phyloP scores from a whole-genome alignment of 2,797 vertebrate species.

The Sebastes oblongus region DNA sequence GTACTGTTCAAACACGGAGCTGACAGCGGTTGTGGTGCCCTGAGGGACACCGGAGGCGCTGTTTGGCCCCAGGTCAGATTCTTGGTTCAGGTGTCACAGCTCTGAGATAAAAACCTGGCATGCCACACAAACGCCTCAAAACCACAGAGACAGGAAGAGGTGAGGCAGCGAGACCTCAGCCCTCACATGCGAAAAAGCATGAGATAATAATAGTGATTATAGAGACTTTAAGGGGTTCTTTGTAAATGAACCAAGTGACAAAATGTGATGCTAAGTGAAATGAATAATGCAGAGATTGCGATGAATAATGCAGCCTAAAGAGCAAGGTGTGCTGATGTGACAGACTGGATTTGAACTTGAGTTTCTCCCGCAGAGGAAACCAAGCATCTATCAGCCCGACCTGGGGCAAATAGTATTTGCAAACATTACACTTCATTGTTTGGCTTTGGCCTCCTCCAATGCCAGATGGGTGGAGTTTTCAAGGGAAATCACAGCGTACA shows the following conservation, averaged over 20 bases:
- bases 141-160: slow-evolving; percentile 22
- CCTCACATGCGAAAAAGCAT: background rate
- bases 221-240: slow-evolving; percentile 13
- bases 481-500: slow-evolving; percentile 51
- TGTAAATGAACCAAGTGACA: slow-evolving; percentile 47
- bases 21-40: slow-evolving; percentile 42
- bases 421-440: slow-evolving; percentile 69
- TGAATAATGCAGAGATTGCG: slow-evolving; percentile 60
- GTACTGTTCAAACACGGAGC: slow-evolving; percentile 49
- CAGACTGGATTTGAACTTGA: slow-evolving; percentile 61
- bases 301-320: slow-evolving; percentile 68
- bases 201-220: background rate
- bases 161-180: slow-evolving; percentile 7
- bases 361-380: slow-evolving; percentile 60
- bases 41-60: slow-evolving; percentile 39
- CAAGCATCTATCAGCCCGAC: slow-evolving; percentile 55
- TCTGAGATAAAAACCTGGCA: slow-evolving; percentile 53
- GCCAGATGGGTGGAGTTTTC: slow-evolving; percentile 57
- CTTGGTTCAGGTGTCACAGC: slow-evolving; percentile 64
- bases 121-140: slow-evolving; percentile 50
- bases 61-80: slow-evolving; percentile 57
- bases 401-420: slow-evolving; percentile 61
- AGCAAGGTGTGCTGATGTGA: slow-evolving; percentile 60
- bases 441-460: slow-evolving; percentile 52
- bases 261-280: slow-evolving; percentile 57